Evolutionary conservation across 2,888 invertebrate species (phyloP), one percentile per base, ranked within the genome.

Genomic region (Drosophila maculinotata): DNA sequence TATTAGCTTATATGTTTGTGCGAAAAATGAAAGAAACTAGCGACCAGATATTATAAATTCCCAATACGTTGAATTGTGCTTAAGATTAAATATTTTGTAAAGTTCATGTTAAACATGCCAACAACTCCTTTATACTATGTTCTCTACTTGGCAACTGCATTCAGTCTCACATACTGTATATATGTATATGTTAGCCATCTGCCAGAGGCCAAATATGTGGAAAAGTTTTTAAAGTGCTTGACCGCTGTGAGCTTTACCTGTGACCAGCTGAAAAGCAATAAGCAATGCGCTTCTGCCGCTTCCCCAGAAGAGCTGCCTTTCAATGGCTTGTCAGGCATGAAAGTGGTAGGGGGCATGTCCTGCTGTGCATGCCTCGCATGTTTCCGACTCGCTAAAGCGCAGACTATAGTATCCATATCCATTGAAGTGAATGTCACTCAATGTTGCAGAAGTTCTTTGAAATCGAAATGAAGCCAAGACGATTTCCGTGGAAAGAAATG

Each of bases 361-460:
- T 57, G 71, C 57, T 73, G 65, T 47, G 70, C 31, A 36, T n/a
- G n/a, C 49, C 12, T 49, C 8, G 44, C 33, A 36, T 57, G 56
- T 28, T 65, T 70, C 65, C 54, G 64, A 42, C 30, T 26, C 30
- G 36, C 31, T 65, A 47, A 53, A 45, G 36, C 38, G 53, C 38
- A 48, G 28, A 25, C 9, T 48, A 33, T 68, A 12, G 33, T 57
- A 59, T 51, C 48, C 25, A 48, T 36, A 38, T 65, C 60, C 49
- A 62, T 44, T 76, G 57, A 54, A 57, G 71, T 54, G 47, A 47
- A 62, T 71, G 71, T 66, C 76, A 62, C 42, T 76, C 71, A 76
- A 66, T 59, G 36, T 65, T 59, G 38, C 30, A 56, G 33, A 71
- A 70, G 58, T 70, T 62, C 60, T 71, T 49, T 49, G 65, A 65